Percentiles rank a stretch among this genome's conserved stretches.
Evolutionary conservation across 2,888 invertebrate genomes (phyloP).

Genomic region (Tetragonisca angustula): DNA sequence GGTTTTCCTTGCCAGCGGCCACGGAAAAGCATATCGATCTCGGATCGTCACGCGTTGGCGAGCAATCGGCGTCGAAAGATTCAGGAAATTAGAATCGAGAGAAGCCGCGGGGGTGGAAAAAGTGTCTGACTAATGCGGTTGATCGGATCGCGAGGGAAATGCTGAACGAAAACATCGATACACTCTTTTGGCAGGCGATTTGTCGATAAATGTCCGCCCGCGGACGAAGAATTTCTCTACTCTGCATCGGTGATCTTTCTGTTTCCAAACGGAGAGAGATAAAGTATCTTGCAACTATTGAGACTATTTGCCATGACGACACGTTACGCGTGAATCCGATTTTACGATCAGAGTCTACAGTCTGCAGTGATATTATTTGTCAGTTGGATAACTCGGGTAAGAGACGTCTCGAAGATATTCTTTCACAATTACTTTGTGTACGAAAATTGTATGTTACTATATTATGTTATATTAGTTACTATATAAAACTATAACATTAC

Average conservation of each 20-base stretch:
- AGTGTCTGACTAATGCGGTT: slow-evolving; percentile 2
- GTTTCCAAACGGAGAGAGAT: background rate
- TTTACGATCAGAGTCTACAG: background rate
- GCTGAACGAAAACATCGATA: background rate
- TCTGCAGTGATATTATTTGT: background rate
- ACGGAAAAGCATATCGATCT: slow-evolving; percentile 22
- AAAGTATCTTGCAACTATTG: background rate
- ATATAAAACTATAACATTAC: too few relatives aligned
- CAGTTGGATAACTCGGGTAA: background rate
- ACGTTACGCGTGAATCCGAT: background rate
- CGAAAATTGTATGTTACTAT: background rate
- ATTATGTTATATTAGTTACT: too few relatives aligned
- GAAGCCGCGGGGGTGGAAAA: slow-evolving; percentile 1
- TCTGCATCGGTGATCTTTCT: background rate
- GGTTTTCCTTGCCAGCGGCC: slow-evolving; percentile 2
- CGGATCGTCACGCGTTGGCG: slow-evolving; percentile 40
- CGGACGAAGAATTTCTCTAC: background rate
- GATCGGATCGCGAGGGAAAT: background rate
- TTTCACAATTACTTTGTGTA: background rate
- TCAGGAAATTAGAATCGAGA: slow-evolving; percentile 40
- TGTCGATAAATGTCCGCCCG: background rate
- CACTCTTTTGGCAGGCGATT: background rate
- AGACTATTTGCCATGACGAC: background rate
- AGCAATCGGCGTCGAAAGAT: slow-evolving; percentile 15
- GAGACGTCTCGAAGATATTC: background rate